Conservation (phyloP, 1,140 invertebrate species). For the Phymastichus coffea region DNA sequence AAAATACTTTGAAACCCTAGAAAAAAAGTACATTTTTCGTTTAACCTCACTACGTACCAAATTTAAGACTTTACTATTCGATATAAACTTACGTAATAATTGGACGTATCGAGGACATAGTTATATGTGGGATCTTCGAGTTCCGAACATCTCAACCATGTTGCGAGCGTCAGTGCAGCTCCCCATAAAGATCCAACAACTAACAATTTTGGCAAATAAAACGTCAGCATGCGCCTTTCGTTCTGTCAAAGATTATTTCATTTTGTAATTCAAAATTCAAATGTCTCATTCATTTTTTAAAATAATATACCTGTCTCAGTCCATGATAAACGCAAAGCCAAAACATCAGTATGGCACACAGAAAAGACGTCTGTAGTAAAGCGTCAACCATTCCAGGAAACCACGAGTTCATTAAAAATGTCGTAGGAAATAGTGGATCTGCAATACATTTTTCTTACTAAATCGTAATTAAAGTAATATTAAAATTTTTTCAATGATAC, state of each 20-base stretch:
- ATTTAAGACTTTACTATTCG: no score
- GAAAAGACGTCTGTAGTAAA: slow-evolving; percentile 86
- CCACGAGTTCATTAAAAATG: slow-evolving; percentile 86
- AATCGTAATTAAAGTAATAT: not conserved
- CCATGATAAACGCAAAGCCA: slow-evolving; percentile 96
- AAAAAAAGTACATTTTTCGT: slow-evolving; percentile 44
- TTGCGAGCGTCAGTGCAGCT: slow-evolving; percentile 79
- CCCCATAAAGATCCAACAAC: slow-evolving; percentile 87
- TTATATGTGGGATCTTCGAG: slow-evolving; percentile 90
- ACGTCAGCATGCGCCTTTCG: slow-evolving; percentile 78
- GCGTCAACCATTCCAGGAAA: slow-evolving; percentile 88
- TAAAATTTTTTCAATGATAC: slow-evolving; percentile 34
- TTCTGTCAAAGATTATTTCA: slow-evolving; percentile 62
- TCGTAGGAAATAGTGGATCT: slow-evolving; percentile 94
- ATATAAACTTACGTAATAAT: slow-evolving; percentile 76
- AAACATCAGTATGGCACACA: slow-evolving; percentile 84
- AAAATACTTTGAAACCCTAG: slow-evolving; percentile 82
- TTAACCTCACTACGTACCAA: no score
- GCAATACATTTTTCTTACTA: slow-evolving; percentile 35
- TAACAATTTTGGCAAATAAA: slow-evolving; percentile 89
- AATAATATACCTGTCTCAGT: slow-evolving; percentile 74
- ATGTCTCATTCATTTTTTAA: not conserved
- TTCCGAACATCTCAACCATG: slow-evolving; percentile 89
- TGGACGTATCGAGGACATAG: slow-evolving; percentile 82
- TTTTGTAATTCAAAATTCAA: no score